Evolutionary conservation across 1,140 invertebrate species (phyloP).

Genomic region (Tetramorium alpestre): DNA sequence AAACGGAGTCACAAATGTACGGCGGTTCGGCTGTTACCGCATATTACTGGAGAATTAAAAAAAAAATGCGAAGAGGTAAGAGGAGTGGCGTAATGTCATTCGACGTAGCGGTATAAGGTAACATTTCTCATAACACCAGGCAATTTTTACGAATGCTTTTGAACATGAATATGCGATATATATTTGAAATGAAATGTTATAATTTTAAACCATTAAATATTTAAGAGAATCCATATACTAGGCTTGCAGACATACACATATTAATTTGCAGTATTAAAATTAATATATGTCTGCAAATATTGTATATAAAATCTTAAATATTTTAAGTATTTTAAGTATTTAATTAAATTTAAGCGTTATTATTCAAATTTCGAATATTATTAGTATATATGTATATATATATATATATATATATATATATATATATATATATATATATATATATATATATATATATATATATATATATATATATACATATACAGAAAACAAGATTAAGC

Average conservation of each 20-base stretch:
- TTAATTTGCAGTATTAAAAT: not conserved
- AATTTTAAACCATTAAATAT: not conserved
- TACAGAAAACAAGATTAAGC: too few species aligned
- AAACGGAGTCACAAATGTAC: slow-evolving; percentile 47
- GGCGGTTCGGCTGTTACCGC: slow-evolving; percentile 22
- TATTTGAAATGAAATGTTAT: not conserved
- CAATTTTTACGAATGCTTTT: not conserved
- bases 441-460: too few species aligned
- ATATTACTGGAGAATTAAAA: slow-evolving; percentile 21
- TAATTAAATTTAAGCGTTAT: not conserved
- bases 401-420: too few species aligned
- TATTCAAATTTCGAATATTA: not conserved
- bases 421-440: too few species aligned
- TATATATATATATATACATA: too few species aligned
- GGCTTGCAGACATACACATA: not conserved
- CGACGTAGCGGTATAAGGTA: slow-evolving; percentile 18
- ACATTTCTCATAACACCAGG: not conserved
- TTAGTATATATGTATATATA: too few species aligned
- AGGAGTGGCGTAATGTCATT: slow-evolving; percentile 25
- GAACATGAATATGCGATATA: not conserved
- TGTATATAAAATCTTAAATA: not conserved
- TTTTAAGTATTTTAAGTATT: too few species aligned
- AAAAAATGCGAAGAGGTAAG: not conserved
- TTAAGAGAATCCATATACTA: not conserved
- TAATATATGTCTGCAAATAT: not conserved